Conservation (phyloP, 1,140 invertebrate genomes). For the Ceratina australensis region DNA sequence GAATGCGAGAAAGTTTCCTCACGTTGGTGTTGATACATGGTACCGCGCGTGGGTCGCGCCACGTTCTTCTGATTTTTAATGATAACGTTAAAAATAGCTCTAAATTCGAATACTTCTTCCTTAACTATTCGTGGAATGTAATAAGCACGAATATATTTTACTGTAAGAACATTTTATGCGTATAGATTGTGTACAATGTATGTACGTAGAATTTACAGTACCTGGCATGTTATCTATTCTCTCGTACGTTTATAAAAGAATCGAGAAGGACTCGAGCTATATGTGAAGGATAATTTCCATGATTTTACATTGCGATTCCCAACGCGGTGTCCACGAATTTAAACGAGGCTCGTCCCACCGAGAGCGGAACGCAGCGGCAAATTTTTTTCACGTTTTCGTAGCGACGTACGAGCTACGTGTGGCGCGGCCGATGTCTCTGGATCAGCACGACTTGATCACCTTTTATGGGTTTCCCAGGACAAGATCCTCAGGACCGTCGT, state of each 20-base stretch:
- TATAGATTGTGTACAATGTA: too few species aligned
- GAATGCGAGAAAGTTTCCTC: neutral
- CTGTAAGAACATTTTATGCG: too few species aligned
- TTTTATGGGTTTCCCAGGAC: constrained; percentile 57
- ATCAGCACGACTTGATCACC: constrained; percentile 47
- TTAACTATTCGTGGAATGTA: too few species aligned
- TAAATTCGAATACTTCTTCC: too few species aligned
- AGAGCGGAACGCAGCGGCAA: constrained; percentile 8
- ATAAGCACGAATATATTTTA: too few species aligned
- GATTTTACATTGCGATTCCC: neutral
- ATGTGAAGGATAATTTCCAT: neutral
- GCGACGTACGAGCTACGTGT: constrained; percentile 33
- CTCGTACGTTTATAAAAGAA: too few species aligned
- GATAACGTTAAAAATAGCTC: too few species aligned
- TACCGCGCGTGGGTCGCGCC: neutral
- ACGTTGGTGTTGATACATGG: neutral
- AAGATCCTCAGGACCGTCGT: constrained; percentile 46
- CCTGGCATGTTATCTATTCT: too few species aligned
- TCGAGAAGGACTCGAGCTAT: too few species aligned
- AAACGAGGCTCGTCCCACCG: neutral
- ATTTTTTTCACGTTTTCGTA: constrained; percentile 43
- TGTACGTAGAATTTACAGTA: too few species aligned
- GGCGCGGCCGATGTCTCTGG: constrained; percentile 18
- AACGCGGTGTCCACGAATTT: neutral
- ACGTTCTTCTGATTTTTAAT: neutral